Base-by-base conservation (phyloP, 1,140 invertebrate species). In the Kradibia gibbosae region DNA sequence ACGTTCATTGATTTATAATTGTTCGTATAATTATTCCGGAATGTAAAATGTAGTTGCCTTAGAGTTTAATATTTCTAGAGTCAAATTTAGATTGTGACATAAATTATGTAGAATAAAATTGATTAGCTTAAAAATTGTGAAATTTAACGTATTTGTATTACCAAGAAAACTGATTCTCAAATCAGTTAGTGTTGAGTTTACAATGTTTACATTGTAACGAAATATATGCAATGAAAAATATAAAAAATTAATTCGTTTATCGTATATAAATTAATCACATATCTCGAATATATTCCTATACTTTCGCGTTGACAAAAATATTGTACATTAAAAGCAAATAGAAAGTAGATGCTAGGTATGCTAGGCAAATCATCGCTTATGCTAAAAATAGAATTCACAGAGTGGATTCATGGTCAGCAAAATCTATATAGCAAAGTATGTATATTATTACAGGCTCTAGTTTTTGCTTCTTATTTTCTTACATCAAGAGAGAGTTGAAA, bases 51-150 rank as follows among this genome's bases (percentile, higher is more conserved):
- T 22, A 20, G 57, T 20, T 25, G n/a, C 31, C 75, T 48, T 31
- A 60, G 50, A 76, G 39, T 62, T 76, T 25, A 62, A 77, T 50
- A 50, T 55, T 78, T 55, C 42, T 28, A 48, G 11, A 78, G 70
- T 70, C 15, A 78, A 78, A 78, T 71, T 71, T 4, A 71, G 65
- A 34, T 39, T 67, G 65, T 55, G 22, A 48, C 50, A 71, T 55
- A 48, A 71, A 71, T 78, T 53, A 55, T 70, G 36, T 50, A 78
- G n/a, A 1, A 53, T 53, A 78, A 78, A 71, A 71, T 78, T 50
- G 20, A 71, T 78, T 70, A 70, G 53, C 7, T 28, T 48, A 3
- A 31, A 57, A 39, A 28, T 0, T 45, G 39, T 20, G 36, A 76
- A 20, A 39, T n/a, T n/a, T 77, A 31, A 25, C 39, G 48, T 55